These are phyloP conservation scores for Lysandra coridon DNA, from an alignment of 2,888 invertebrate species.

Conservation along the genomic window DNA sequence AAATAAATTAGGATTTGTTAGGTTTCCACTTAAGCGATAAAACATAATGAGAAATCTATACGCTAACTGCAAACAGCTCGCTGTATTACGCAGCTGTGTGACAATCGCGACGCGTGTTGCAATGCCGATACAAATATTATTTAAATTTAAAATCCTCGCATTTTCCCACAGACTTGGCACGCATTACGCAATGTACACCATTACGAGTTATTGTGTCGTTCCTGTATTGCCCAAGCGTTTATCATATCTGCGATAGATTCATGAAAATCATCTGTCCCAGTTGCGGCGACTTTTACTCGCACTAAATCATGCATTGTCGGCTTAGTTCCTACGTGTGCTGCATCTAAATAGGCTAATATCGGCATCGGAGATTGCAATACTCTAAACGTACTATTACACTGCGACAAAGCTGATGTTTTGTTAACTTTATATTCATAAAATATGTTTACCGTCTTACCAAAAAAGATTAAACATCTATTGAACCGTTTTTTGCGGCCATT, in stretches of 20 bases:
- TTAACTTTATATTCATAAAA: not conserved
- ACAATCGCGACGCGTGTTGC: slow-evolving; percentile 42
- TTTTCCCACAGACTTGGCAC: slow-evolving; percentile 66
- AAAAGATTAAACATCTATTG: no score
- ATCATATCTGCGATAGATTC: slow-evolving; percentile 32
- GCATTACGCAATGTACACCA: slow-evolving; percentile 56
- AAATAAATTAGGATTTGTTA: not conserved
- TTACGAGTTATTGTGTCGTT: slow-evolving; percentile 47
- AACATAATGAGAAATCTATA: not conserved
- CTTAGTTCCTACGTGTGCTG: slow-evolving; percentile 17
- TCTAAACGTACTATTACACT: not conserved
- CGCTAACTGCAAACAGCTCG: not conserved
- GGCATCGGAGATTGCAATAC: slow-evolving; percentile 6
- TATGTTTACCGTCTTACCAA: no score
- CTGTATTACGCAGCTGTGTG: not conserved
- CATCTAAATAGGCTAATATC: not conserved
- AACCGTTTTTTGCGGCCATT: no score
- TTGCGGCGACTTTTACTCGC: slow-evolving; percentile 26
- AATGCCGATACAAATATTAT: slow-evolving; percentile 70
- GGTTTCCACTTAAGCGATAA: not conserved
- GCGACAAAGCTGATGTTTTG: not conserved
- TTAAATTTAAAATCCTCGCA: slow-evolving; percentile 64
- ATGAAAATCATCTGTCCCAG: slow-evolving; percentile 28
- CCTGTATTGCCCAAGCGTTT: slow-evolving; percentile 42
- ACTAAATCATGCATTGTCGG: slow-evolving; percentile 26